Conservation (phyloP, 2,113 vertebrate genomes). For the Antechinus stuartii region DNA sequence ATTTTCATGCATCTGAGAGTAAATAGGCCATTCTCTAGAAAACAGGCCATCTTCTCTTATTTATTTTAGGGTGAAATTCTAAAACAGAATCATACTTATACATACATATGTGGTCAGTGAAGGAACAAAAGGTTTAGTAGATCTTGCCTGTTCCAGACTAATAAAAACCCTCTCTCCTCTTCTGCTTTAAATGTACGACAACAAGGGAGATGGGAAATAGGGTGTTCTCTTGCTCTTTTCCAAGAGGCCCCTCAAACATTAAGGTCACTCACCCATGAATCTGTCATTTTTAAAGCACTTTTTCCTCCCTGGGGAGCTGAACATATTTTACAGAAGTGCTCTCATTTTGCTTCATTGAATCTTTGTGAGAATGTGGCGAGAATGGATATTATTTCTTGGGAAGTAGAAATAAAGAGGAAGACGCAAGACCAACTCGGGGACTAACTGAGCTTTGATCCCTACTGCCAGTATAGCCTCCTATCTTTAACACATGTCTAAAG, state of each 20-base stretch:
- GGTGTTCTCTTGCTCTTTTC: not conserved
- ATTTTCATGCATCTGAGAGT: not conserved
- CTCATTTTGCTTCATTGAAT: constrained; percentile 6
- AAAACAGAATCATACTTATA: not conserved
- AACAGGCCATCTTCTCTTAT: not conserved
- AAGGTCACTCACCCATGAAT: not conserved
- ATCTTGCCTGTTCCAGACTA: not conserved
- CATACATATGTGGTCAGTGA: not conserved
- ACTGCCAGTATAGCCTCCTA: not conserved
- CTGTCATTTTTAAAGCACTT: constrained; percentile 8
- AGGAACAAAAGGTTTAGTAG: not conserved
- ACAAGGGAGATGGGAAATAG: not conserved
- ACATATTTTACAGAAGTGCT: not conserved
- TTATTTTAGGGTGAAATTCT: not conserved
- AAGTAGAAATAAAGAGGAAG: not conserved
- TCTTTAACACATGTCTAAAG: not conserved
- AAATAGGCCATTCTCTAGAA: not conserved
- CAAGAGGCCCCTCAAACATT: not conserved
- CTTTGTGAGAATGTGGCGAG: not conserved
- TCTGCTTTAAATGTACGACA: not conserved
- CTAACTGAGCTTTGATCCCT: not conserved
- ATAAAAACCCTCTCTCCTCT: not conserved
- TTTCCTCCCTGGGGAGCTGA: not conserved
- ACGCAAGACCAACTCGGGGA: not conserved
- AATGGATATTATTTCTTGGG: not conserved